Base-by-base conservation (phyloP, 2,113 vertebrate genomes). In the Brachyhypopomus gauderio region DNA sequence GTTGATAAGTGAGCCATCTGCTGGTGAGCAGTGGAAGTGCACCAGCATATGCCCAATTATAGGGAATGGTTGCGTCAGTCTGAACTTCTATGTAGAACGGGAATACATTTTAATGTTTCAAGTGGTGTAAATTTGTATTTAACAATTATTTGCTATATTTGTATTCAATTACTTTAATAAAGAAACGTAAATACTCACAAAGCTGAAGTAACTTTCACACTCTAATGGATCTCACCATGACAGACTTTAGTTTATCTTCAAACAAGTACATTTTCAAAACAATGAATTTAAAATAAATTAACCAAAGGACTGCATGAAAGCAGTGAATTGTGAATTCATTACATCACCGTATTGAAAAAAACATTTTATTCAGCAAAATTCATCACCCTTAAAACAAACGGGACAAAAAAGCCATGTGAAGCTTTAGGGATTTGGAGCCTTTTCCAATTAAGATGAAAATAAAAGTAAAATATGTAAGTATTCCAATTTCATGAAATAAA, bases 281-380 rank as follows among this genome's bases (percentile, higher is more conserved):
- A 52, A 52, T 52, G 45, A 52, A 52, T 52, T 52, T 11, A 14
- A 52, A 11, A 12, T 14, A 14, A 14, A 52, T 12, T 52, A 52
- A 52, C 9, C 9, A 52, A 52, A 67, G 56, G 19, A 45, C 23
- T 72, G 60, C 25, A 69, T 6, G 19, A 55, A 0, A 34, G 38
- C 1, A 45, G 12, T 17, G 27, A 48, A 60, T 45, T 63, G 27
- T 34, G 5, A 80, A 75, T 59, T 67, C 7, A 25, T 70, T 23
- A 48, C 63, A 30, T 69, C 69, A 82, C 75, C 55, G 8, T 84
- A 60, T 84, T 90, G 87, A 77, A 89, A 82, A 82, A 88, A 83
- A 55, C 22, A 36, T 64, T 92, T 92, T 91, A 91, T 92, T 92
- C 69, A 86, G 75, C 70, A 88, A 84, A 87, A 78, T 86, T 77